Conservation (phyloP, 1,140 invertebrate species). For the Zaprionus kolodkinae region DNA sequence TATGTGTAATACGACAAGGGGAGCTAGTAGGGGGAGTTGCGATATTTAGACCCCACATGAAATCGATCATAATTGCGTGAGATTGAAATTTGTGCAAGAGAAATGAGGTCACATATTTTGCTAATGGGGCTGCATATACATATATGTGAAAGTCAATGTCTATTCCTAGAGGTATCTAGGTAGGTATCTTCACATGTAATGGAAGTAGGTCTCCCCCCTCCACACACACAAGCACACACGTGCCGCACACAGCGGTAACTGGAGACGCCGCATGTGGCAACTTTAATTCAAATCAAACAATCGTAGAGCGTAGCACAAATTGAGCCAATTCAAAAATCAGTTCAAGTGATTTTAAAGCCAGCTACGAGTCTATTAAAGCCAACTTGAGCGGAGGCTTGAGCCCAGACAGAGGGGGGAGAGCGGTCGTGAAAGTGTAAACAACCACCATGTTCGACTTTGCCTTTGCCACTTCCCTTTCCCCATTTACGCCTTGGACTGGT, state of each 20-base stretch:
- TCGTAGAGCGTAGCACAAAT: slow-evolving; percentile 37
- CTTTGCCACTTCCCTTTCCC: neutral
- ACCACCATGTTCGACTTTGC: neutral
- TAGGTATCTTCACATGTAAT: slow-evolving; percentile 45
- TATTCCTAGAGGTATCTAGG: neutral
- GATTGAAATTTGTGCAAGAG: neutral
- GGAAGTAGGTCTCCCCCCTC: slow-evolving; percentile 40
- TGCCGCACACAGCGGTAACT: slow-evolving; percentile 71
- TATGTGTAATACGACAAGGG: neutral
- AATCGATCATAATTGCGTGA: slow-evolving; percentile 10
- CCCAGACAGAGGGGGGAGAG: neutral
- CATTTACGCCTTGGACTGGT: slow-evolving; percentile 1
- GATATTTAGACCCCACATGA: slow-evolving; percentile 21
- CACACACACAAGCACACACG: slow-evolving; percentile 48
- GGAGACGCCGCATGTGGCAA: slow-evolving; percentile 68
- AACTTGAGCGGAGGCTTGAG: neutral
- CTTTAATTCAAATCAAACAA: slow-evolving; percentile 68
- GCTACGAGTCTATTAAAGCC: slow-evolving; percentile 14
- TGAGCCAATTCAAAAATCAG: slow-evolving; percentile 50
- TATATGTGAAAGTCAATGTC: neutral
- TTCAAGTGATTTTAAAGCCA: neutral
- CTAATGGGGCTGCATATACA: neutral
- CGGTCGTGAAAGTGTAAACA: slow-evolving; percentile 1
- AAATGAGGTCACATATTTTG: neutral
- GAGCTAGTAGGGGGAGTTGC: neutral